Percentiles rank a stretch among this genome's conserved stretches.
Conservation (phyloP, 30 jellyfish, hydroid and myxozoan species). For the Hydractinia symbiolongicarpus region DNA sequence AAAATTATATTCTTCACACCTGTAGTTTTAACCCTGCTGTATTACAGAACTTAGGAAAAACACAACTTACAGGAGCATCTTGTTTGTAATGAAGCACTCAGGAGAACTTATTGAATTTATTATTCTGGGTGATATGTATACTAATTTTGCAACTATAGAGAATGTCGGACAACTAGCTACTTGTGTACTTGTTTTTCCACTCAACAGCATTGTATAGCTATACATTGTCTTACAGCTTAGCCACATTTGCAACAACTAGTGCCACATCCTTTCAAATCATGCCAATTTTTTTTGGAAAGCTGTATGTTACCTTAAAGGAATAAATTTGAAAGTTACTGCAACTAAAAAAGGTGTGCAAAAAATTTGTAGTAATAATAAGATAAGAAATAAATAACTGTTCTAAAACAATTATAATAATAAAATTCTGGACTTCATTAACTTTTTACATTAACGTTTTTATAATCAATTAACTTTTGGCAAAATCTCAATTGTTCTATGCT, state of each 20-base stretch:
- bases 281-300: constrained; percentile 54
- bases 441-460: no score
- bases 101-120: constrained; percentile 53
- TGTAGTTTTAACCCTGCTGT: constrained; percentile 37
- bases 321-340: constrained; percentile 44
- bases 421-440: no score
- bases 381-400: no score
- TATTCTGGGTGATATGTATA: constrained; percentile 48
- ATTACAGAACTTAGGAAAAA: constrained; percentile 27
- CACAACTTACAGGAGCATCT: constrained; percentile 35
- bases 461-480: no score
- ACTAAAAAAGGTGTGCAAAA: constrained; percentile 30
- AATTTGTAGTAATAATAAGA: no score
- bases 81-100: constrained; percentile 46
- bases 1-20: constrained; percentile 20
- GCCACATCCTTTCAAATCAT: constrained; percentile 45
- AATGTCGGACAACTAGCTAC: constrained; percentile 37
- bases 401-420: no score
- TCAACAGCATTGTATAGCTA: constrained; percentile 41
- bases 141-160: constrained; percentile 40
- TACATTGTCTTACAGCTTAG: constrained; percentile 49
- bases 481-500: no score
- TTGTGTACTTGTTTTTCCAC: constrained; percentile 51
- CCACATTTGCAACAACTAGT: constrained; percentile 50
- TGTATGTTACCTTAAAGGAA: constrained; percentile 33